Evolutionary conservation across 2,888 invertebrate genomes (phyloP).

Genomic region (Macrophya annulata): DNA sequence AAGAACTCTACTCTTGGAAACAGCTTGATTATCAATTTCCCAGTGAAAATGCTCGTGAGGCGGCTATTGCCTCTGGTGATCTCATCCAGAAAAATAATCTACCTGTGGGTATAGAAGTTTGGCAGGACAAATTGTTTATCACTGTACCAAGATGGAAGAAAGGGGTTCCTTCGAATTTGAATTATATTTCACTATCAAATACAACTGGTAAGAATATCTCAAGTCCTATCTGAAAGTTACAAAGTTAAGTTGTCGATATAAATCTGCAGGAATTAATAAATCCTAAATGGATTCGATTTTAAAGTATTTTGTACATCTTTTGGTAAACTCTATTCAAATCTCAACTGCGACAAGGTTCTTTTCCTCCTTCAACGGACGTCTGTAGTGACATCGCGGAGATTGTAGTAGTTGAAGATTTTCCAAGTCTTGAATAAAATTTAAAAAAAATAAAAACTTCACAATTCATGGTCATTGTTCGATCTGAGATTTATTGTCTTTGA

Average conservation of each 20-base stretch:
- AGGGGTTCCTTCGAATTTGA: constrained; percentile 85
- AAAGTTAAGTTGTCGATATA: neutral
- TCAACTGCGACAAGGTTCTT: neutral
- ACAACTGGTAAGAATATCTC: constrained; percentile 72
- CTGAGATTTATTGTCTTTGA: neutral
- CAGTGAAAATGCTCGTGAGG: constrained; percentile 68
- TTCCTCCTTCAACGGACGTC: neutral
- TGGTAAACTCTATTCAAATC: neutral
- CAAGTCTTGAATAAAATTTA: neutral
- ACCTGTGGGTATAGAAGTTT: constrained; percentile 86
- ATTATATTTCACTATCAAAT: constrained; percentile 80
- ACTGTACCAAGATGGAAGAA: constrained; percentile 86
- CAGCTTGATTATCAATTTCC: constrained; percentile 74
- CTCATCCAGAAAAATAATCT: constrained; percentile 87
- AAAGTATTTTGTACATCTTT: neutral
- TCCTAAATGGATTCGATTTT: neutral
- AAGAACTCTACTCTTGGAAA: constrained; percentile 72
- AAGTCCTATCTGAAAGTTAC: neutral
- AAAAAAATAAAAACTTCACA: neutral
- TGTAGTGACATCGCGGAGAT: neutral
- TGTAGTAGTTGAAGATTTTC: neutral
- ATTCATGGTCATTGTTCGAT: neutral
- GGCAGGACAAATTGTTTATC: constrained; percentile 85
- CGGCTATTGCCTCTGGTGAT: constrained; percentile 80
- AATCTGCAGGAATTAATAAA: neutral